Evolutionary conservation across 2,113 vertebrate genomes (phyloP), one percentile per base, ranked within the genome.

Genomic region (Picathartes gymnocephalus): DNA sequence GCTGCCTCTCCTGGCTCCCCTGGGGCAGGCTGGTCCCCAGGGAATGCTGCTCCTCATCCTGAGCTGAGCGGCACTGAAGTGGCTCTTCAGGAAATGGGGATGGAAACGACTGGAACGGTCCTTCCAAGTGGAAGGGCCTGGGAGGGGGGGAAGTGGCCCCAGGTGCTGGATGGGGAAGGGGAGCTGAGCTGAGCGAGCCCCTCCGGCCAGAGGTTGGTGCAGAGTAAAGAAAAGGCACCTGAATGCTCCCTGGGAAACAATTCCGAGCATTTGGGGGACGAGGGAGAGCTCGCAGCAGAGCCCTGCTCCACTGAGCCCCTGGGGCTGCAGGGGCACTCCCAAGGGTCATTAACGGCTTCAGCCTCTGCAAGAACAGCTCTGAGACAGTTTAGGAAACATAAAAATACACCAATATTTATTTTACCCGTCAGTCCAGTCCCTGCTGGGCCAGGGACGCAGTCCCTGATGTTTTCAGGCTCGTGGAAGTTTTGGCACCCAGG

Each of bases 281-380:
- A 24, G 2, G 47, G 33, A 35, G 35, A 39, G 71, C 40, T 73
- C 27, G 7, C 1, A 1, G 13, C 51, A 9, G 25, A 45, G 82
- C 73, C 54, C 7, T 0, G 24, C 54, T 47, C 31, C 68, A 2
- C 35, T 27, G 45, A 2, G 4, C 39, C 71, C 45, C 42, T 18
- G 21, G 56, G 23, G 19, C 40, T 42, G 65, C 65, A 81, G 30
- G 69, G 37, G 48, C 5, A 1, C 37, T 48, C 33, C 12, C 2
- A 2, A 28, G 39, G 51, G 54, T 33, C 33, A 39, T 1, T 0
- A 22, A 39, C 0, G 0, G 72, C 86, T 78, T 27, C 81, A 84
- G 84, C 39, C 71, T 35, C 69, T 15, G 65, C 90, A 89, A 91
- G 57, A 87, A 94, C 51, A 86, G 84, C 48, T 70, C 87, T 13